Evolutionary conservation across 2,113 vertebrate genomes (phyloP).

Genomic region (Cyprinodon tularosa): DNA sequence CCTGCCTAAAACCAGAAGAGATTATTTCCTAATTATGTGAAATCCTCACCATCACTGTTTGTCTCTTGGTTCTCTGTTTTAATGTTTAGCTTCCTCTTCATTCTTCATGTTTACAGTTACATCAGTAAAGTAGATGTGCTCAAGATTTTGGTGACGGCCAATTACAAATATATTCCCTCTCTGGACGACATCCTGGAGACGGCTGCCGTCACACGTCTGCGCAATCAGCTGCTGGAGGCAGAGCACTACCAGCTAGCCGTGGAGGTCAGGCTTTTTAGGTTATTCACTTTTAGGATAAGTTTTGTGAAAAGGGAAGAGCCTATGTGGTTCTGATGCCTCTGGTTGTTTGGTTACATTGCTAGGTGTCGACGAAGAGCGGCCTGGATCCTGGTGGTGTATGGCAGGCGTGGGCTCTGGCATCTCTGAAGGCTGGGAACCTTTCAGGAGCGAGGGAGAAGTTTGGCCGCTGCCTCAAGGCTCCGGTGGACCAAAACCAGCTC

Average conservation of each 20-base stretch:
- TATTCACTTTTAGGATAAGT: background rate
- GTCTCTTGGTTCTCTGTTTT: background rate
- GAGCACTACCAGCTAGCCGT: conserved; percentile 95
- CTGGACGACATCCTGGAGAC: conserved; percentile 93
- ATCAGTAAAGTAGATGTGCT: conserved; percentile 97
- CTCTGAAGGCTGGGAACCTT: conserved; percentile 90
- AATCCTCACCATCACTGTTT: background rate
- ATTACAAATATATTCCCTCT: conserved; percentile 92
- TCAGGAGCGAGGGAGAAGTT: conserved; percentile 91
- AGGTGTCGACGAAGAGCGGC: conserved; percentile 97
- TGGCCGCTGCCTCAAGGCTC: conserved; percentile 88
- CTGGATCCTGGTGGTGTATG: conserved; percentile 92
- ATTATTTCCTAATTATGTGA: too few relatives aligned
- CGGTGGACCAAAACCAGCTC: conserved; percentile 91
- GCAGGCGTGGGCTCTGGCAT: conserved; percentile 97
- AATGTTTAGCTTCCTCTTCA: background rate
- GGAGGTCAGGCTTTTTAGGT: conserved; percentile 81
- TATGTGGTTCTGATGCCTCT: too few relatives aligned
- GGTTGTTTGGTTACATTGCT: background rate
- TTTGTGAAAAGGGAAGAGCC: background rate
- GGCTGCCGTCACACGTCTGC: conserved; percentile 87
- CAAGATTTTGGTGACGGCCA: conserved; percentile 91
- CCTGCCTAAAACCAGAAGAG: too few relatives aligned
- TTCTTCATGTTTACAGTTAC: conserved; percentile 79
- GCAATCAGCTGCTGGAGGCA: conserved; percentile 92